Conservation (phyloP, 1,140 invertebrate genomes). For the Eriosoma lanigerum region DNA sequence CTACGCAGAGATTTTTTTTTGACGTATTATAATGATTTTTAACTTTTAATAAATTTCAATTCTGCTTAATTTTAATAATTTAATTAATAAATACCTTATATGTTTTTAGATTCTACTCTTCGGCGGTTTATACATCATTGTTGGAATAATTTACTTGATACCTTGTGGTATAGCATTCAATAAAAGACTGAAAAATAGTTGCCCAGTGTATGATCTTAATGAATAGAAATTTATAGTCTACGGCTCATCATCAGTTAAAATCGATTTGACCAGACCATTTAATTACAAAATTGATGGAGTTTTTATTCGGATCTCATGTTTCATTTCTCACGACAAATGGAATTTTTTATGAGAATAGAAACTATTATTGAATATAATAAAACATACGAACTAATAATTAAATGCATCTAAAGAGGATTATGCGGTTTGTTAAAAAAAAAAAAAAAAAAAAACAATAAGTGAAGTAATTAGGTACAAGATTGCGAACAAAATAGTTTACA, state of each 20-base stretch:
- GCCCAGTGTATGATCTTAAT: conserved; percentile 2
- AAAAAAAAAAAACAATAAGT: too few species aligned
- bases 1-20: too few species aligned
- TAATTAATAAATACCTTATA: neutral
- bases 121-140: neutral
- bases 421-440: too few species aligned
- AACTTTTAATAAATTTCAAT: too few species aligned
- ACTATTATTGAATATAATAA: too few species aligned
- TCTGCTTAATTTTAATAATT: too few species aligned
- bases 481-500: too few species aligned
- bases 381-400: too few species aligned
- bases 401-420: too few species aligned
- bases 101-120: conserved; percentile 17
- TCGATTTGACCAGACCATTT: neutral
- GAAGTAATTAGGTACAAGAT: too few species aligned
- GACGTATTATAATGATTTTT: too few species aligned
- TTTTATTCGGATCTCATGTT: neutral
- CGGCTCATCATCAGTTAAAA: neutral
- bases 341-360: neutral
- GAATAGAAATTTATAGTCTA: neutral
- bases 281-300: neutral
- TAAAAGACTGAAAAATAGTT: conserved; percentile 23
- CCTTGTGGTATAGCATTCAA: conserved; percentile 1
- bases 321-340: neutral
- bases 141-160: conserved; percentile 27